phyloP scores from a whole-genome alignment of 2,888 invertebrate species.

The Therioaphis trifolii region DNA sequence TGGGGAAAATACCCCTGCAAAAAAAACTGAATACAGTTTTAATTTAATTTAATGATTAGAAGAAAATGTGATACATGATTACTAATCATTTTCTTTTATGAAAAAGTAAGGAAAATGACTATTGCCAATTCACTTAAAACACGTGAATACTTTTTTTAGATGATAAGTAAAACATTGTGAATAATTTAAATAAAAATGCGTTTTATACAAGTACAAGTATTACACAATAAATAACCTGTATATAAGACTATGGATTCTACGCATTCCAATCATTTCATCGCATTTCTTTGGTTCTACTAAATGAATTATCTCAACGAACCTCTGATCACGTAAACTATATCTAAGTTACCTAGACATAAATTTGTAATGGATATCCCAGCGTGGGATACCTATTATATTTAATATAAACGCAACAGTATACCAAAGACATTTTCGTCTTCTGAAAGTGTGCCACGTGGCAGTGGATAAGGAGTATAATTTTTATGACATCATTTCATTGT shows the following conservation, averaged over 20 bases:
- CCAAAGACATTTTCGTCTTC: background rate
- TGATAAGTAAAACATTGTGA: too few relatives aligned
- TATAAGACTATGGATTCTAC: background rate
- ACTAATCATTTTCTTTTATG: too few relatives aligned
- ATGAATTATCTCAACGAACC: background rate
- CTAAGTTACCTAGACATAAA: background rate
- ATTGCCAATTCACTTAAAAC: too few relatives aligned
- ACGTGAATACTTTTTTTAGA: too few relatives aligned
- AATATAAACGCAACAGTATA: constrained; percentile 2
- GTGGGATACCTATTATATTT: background rate
- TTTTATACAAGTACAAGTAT: too few relatives aligned
- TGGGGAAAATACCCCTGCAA: too few relatives aligned
- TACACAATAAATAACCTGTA: too few relatives aligned
- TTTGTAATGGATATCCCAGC: constrained; percentile 28
- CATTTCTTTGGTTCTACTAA: background rate
- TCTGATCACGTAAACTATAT: background rate
- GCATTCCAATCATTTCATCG: background rate
- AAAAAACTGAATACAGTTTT: too few relatives aligned
- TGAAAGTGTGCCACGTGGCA: background rate
- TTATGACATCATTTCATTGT: background rate
- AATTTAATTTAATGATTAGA: too few relatives aligned
- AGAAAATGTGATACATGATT: too few relatives aligned
- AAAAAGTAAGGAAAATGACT: too few relatives aligned
- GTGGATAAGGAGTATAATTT: background rate
- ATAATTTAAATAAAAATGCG: too few relatives aligned